Percentiles rank a stretch among this genome's conserved stretches.
These are phyloP conservation scores for Matsumurasca onukii DNA, from an alignment of 1,140 invertebrate species.

Conservation along the genomic window DNA sequence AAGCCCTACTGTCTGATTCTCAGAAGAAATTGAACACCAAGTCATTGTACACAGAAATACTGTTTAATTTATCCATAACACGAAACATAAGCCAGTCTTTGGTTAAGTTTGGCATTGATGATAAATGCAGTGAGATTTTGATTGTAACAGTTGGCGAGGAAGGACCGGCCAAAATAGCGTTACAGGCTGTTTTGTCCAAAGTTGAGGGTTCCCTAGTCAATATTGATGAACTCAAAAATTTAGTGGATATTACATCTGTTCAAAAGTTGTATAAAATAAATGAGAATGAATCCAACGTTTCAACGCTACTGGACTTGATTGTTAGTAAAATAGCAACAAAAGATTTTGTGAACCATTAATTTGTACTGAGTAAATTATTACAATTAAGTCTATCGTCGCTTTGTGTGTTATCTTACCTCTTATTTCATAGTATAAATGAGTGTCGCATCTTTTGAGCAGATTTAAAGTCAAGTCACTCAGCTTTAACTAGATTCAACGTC, in stretches of 20 bases:
- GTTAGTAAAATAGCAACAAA: conserved; percentile 57
- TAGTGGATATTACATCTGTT: conserved; percentile 52
- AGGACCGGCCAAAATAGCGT: too few relatives aligned
- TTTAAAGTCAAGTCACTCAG: too few relatives aligned
- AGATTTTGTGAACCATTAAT: conserved; percentile 48
- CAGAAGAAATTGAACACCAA: conserved; percentile 57
- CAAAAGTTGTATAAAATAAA: conserved; percentile 60
- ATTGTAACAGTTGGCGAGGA: conserved; percentile 56
- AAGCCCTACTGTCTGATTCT: conserved; percentile 57
- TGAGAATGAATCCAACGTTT: conserved; percentile 48
- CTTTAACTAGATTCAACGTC: too few relatives aligned
- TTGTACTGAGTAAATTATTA: too few relatives aligned
- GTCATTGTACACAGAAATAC: conserved; percentile 63
- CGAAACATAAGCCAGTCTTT: conserved; percentile 69
- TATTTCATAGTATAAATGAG: too few relatives aligned
- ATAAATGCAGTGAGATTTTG: conserved; percentile 55
- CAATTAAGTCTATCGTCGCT: too few relatives aligned
- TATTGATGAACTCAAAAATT: conserved; percentile 50
- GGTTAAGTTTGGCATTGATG: conserved; percentile 61
- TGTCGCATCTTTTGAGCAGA: too few relatives aligned
- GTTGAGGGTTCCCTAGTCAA: too few relatives aligned
- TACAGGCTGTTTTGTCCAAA: too few relatives aligned
- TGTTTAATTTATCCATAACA: conserved; percentile 66
- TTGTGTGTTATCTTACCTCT: too few relatives aligned
- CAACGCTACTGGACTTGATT: conserved; percentile 56